Conservation (phyloP, 2,113 vertebrate genomes). For the Oreocharis arfaki region DNA sequence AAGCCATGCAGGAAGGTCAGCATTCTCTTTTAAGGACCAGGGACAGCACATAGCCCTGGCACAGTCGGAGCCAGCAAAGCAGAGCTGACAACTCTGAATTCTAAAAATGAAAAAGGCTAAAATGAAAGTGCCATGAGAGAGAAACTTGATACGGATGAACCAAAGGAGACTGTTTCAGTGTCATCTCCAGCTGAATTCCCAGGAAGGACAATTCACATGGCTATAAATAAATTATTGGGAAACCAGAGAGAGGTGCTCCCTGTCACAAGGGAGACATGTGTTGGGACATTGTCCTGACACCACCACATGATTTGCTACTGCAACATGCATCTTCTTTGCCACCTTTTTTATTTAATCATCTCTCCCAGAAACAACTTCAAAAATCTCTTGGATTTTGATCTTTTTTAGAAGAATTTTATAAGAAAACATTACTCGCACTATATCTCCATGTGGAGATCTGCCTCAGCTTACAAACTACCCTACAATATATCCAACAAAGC, state of each 20-base stretch:
- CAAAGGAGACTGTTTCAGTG: not conserved
- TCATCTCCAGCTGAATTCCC: not conserved
- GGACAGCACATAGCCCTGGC: not conserved
- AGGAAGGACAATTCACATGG: not conserved
- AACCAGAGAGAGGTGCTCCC: not conserved
- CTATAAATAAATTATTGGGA: not conserved
- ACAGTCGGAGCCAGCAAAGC: not conserved
- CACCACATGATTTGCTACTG: not conserved
- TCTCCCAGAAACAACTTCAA: not conserved
- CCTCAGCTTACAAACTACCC: not conserved
- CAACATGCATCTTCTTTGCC: rapidly evolving
- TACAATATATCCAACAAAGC: not conserved
- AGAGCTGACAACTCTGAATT: not conserved
- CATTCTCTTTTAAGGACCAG: not conserved
- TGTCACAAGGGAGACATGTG: not conserved
- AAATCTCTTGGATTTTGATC: not conserved
- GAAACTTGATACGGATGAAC: not conserved
- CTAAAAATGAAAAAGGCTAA: not conserved
- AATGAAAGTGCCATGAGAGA: not conserved
- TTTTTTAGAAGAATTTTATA: not conserved
- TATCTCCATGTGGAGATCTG: not conserved
- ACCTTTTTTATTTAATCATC: not conserved
- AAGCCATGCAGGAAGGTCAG: not conserved
- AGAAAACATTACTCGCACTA: not conserved
- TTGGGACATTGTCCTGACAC: not conserved